Percentiles rank a stretch among this genome's conserved stretches.
Conservation (phyloP, 2,888 invertebrate genomes). For the Drosophila buzzatii region DNA sequence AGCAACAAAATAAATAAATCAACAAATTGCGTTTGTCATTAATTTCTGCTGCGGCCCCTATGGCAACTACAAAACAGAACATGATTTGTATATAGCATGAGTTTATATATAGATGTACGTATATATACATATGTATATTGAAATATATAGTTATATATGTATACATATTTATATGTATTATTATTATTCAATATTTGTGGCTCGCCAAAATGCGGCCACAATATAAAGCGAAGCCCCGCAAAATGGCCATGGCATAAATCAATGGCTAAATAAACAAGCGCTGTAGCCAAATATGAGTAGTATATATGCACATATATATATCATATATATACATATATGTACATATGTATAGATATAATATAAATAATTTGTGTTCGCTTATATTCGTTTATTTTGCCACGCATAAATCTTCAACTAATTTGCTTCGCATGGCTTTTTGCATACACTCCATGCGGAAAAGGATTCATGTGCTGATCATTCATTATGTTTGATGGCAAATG, state of each 20-base stretch:
- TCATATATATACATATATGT: constrained; percentile 10
- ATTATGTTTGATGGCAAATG: too few species aligned
- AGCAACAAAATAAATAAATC: neutral
- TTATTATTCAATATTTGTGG: constrained; percentile 64
- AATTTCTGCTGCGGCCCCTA: constrained; percentile 2
- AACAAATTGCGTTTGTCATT: constrained; percentile 11
- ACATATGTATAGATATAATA: constrained; percentile 1
- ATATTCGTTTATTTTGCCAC: constrained; percentile 23
- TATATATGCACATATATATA: constrained; percentile 5
- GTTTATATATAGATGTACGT: constrained; percentile 16
- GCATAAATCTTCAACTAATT: constrained; percentile 69
- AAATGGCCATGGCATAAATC: constrained; percentile 57
- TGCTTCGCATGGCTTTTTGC: constrained; percentile 13
- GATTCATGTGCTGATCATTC: neutral
- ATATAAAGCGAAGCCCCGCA: constrained; percentile 52
- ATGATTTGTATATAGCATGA: constrained; percentile 38
- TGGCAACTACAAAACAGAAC: constrained; percentile 4
- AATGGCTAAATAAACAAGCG: constrained; percentile 37
- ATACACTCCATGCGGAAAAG: neutral
- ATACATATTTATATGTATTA: neutral
- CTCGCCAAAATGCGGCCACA: constrained; percentile 70
- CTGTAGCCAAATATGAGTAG: constrained; percentile 6
- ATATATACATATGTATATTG: constrained; percentile 3
- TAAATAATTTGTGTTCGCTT: constrained; percentile 15
- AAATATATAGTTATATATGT: neutral